A percentile compares a stretch with the other conserved stretches of the same genome.
phyloP scores from a whole-genome alignment of 2,888 invertebrate genomes.

The Lasioglossum figueresi region DNA sequence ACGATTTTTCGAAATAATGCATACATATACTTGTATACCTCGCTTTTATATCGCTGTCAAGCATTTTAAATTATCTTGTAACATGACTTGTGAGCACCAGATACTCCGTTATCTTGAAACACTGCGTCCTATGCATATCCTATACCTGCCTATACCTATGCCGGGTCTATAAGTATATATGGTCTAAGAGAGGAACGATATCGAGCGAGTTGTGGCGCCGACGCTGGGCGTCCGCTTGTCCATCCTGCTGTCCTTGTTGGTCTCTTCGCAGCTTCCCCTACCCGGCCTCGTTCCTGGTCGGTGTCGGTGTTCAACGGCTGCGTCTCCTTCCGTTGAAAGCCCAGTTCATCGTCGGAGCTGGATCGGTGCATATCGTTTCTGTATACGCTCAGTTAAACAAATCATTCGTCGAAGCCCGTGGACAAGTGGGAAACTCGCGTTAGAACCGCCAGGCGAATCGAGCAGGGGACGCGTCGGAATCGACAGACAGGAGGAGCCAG shows the following conservation, averaged over 20 bases:
- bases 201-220: slow-evolving; percentile 78
- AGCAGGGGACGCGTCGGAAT: background rate
- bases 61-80: no score
- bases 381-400: background rate
- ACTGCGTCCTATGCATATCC: no score
- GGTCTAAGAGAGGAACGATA: slow-evolving; percentile 58
- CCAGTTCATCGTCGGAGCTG: slow-evolving; percentile 76
- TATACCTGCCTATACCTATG: no score
- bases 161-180: no score
- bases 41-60: no score
- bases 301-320: slow-evolving; percentile 29
- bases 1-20: no score
- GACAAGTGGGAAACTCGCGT: background rate
- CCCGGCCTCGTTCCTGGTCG: slow-evolving; percentile 22
- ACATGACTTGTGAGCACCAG: no score
- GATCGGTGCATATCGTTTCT: slow-evolving; percentile 58
- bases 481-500: background rate
- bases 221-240: slow-evolving; percentile 65
- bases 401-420: background rate
- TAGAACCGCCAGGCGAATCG: background rate
- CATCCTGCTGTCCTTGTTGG: slow-evolving; percentile 25
- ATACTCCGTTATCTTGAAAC: no score
- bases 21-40: no score
- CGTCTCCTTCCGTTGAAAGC: slow-evolving; percentile 52
- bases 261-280: slow-evolving; percentile 34